Conservation (phyloP, 53 echinoderm and acorn worm species). For the Stichopus horrens region DNA sequence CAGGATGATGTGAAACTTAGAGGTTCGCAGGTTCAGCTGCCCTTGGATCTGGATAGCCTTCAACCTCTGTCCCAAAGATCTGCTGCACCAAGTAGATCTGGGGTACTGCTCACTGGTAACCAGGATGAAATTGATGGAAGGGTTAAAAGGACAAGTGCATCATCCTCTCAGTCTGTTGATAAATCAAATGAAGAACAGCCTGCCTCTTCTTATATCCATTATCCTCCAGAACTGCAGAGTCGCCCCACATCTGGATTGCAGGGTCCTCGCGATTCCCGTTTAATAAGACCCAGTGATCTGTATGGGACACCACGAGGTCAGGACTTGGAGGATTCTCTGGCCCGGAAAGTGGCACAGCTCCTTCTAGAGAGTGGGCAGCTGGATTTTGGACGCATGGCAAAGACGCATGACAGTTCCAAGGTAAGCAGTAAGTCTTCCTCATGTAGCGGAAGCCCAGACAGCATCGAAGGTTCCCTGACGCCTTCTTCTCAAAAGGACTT, state of each 20-base stretch:
- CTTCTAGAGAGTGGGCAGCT: conserved; percentile 56
- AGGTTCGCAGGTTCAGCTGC: conserved; percentile 84
- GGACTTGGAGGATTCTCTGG: conserved; percentile 65
- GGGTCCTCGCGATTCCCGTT: conserved; percentile 20
- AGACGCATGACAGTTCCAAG: conserved; percentile 12
- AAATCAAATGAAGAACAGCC: background rate
- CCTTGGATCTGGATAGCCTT: conserved; percentile 71
- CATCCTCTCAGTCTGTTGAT: background rate
- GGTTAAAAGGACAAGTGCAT: background rate
- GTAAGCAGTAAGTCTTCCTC: conserved; percentile 71
- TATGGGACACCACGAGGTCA: conserved; percentile 28
- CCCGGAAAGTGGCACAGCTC: conserved; percentile 81
- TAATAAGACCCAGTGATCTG: conserved; percentile 37
- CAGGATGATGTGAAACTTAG: conserved; percentile 38
- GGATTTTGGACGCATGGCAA: conserved; percentile 1
- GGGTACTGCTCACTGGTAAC: conserved; percentile 12
- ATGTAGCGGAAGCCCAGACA: conserved; percentile 89
- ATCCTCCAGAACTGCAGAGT: conserved; percentile 82
- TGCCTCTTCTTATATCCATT: conserved; percentile 78
- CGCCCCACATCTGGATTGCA: conserved; percentile 46
- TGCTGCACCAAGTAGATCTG: conserved; percentile 51
- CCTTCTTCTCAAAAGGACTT: conserved; percentile 38
- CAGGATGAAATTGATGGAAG: background rate
- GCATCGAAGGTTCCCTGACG: conserved; percentile 73
- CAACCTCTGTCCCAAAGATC: conserved; percentile 50